phyloP scores from a whole-genome alignment of 2,113 vertebrate genomes.

The Peromyscus polionotus region DNA sequence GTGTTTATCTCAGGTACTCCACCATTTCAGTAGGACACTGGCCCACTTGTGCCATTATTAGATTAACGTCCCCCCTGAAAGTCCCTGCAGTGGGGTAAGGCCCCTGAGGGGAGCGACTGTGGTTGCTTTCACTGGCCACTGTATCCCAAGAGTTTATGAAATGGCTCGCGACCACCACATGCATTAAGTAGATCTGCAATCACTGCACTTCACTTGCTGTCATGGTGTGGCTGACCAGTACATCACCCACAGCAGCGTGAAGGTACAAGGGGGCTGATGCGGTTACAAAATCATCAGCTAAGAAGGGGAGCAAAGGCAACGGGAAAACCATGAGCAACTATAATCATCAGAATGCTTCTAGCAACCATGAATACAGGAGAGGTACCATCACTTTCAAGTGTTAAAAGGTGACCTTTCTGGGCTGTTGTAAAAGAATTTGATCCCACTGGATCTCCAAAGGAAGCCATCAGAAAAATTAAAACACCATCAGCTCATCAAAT shows the following conservation, averaged over 20 bases:
- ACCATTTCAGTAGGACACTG: neutral
- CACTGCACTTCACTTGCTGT: neutral
- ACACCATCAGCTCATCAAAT: conserved; percentile 47
- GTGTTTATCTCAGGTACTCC: neutral
- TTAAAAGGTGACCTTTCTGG: conserved; percentile 5
- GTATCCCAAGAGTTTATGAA: neutral
- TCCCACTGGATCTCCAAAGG: conserved; percentile 53
- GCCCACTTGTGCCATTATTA: neutral
- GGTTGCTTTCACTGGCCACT: neutral
- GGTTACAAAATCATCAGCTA: neutral
- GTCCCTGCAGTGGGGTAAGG: neutral
- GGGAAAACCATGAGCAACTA: neutral
- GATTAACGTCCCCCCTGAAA: neutral
- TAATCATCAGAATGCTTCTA: conserved; percentile 12
- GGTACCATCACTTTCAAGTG: neutral
- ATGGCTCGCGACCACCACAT: neutral
- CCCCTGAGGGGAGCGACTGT: neutral
- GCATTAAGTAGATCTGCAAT: neutral
- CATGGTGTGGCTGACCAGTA: neutral
- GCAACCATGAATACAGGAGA: neutral
- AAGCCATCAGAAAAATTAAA: conserved; percentile 53
- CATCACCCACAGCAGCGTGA: neutral
- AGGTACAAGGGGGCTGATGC: neutral
- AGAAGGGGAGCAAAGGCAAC: neutral
- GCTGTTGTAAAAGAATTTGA: conserved; percentile 46